Base-by-base conservation (phyloP, 2,113 vertebrate species). In the Cololabis saira region DNA sequence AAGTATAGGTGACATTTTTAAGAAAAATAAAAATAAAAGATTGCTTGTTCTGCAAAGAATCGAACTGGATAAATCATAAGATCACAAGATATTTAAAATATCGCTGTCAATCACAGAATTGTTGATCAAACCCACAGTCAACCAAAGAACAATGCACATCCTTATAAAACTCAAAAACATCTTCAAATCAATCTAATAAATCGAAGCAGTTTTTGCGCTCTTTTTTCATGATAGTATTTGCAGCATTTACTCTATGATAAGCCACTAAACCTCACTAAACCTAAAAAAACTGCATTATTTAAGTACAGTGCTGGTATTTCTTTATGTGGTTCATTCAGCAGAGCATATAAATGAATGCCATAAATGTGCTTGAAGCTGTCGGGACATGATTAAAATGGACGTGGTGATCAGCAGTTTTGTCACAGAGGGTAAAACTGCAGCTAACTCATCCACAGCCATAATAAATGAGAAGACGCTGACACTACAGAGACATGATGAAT, bases 401-500 rank as follows among this genome's bases (percentile, higher is more conserved):
- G 22, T 8, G 61, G 61, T 27, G 64, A 88, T 89, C 84, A 85
- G 81, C 76, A 74, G 74, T 80, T 84, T 83, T 83, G 76, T 87
- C 82, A 74, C 75, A 76, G 57, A 61, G 65, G 71, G 69, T 74
- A 75, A 84, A 86, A 89, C 69, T 71, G 76, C 61, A 69, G 65
- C 85, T 80, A 81, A 83, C 59, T 84, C 74, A 78, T 61, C 65
- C 48, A 24, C 79, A 67, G 85, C 72, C 76, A 73, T 75, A 70
- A 81, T 76, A 82, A 89, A 86, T 58, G 63, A 86, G 75, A 76
- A 84, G 76, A 71, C 60, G 67, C 75, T 77, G 81, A 82, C 80
- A 74, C 81, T 45, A 76, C 45, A 47, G 75, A 78, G 78, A 27
- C 22, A 81, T 77, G 81, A 82, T 65, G 61, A 81, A 71, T 57